A percentile compares a stretch with the other conserved stretches of the same genome.
Conservation (phyloP, 2,113 vertebrate species). For the Capreolus pygargus region DNA sequence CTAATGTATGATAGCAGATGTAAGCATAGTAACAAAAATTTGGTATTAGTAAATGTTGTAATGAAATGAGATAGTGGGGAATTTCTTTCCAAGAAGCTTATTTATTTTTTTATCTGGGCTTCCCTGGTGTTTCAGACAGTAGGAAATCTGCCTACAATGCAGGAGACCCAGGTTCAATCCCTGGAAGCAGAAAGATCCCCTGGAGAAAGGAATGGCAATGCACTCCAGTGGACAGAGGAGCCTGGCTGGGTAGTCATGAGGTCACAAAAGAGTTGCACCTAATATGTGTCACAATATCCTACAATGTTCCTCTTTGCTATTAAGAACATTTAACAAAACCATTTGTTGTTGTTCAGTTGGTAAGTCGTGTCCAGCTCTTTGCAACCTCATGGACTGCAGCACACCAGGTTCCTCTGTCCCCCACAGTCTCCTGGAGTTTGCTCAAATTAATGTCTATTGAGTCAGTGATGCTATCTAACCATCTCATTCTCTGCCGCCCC, state of each 20-base stretch:
- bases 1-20: not conserved
- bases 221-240: not conserved
- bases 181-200: not conserved
- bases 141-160: not conserved
- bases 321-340: not conserved
- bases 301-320: not conserved
- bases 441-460: not conserved
- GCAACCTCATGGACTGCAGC: not conserved
- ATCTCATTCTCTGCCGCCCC: accelerated
- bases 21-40: not conserved
- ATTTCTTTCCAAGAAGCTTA: not conserved
- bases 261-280: not conserved
- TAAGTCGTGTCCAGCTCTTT: accelerated
- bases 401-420: not conserved
- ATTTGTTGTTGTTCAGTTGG: not conserved
- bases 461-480: not conserved
- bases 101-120: not conserved
- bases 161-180: not conserved
- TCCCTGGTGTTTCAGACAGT: not conserved
- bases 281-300: not conserved
- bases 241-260: not conserved
- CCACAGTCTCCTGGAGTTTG: not conserved
- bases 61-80: not conserved
- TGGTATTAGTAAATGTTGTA: not conserved
- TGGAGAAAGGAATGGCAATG: not conserved